Evolutionary conservation across 1,140 invertebrate genomes (phyloP), one percentile per base, ranked within the genome.

Genomic region (Neotoxoptera formosana): DNA sequence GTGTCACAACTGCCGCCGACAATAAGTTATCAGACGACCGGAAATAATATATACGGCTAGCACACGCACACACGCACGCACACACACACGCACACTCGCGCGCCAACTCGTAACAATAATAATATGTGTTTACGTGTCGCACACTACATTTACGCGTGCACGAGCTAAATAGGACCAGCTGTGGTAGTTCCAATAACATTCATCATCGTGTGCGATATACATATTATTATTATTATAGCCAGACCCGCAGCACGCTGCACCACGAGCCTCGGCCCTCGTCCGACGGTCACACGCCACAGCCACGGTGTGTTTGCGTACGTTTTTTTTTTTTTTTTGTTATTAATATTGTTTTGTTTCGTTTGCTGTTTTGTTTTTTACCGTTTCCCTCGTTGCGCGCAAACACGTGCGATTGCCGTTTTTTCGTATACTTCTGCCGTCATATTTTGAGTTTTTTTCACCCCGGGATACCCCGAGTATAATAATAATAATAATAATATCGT

Each of bases 11-110:
- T n/a, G 86, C 48, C 20, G 34, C 48, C 87, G 48, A 89, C 48
- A 89, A 89, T 53, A 89, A 89, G 87, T 89, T 89, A 89, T 89
- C 87, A 53, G n/a, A 51, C 21, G 20, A 53, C 87, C 87, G 87
- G 87, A 89, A 51, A 89, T 86, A 47, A 86, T 30, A 41, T 84
- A 83, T n/a, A 23, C n/a, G n/a, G 56, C 48, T 1, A 67, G 30
- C 21, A 9, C 41, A 11, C 9, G 56, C 51, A 21, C 21, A 9
- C 41, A 11, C 9, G 56, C 51, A 21, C n/a, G 30, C 21, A 84
- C 41, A 41, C 83, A 45, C 83, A 0, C 21, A 8, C 36, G 11
- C 34, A 45, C n/a, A n/a, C 8, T 17, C 36, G 7, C 56, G 30
- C 60, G 11, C 60, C 9, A n/a, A 76, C 11, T 17, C n/a, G 60